phyloP scores from a whole-genome alignment of 2,113 vertebrate genomes.

The Nestor notabilis region DNA sequence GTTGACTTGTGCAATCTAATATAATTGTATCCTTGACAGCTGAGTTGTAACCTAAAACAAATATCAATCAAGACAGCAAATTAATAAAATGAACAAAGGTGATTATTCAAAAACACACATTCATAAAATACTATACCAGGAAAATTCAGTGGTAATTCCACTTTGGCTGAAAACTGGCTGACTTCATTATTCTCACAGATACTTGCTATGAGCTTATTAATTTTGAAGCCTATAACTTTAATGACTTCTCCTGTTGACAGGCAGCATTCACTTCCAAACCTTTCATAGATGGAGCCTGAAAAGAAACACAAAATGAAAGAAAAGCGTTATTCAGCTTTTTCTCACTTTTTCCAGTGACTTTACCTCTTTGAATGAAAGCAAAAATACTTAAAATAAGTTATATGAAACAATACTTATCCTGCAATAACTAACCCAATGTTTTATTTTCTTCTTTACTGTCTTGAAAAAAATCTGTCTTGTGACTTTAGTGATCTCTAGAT shows the following conservation, averaged over 20 bases:
- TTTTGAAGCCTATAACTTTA: slow-evolving; percentile 82
- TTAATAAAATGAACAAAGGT: not conserved
- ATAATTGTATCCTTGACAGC: not conserved
- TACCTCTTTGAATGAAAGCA: not conserved
- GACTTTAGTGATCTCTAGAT: not conserved
- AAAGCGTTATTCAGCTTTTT: not conserved
- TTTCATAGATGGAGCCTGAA: slow-evolving; percentile 82
- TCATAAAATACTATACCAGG: slow-evolving; percentile 74
- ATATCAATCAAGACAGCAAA: not conserved
- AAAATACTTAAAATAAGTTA: not conserved
- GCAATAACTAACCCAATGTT: not conserved
- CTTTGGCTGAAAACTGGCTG: slow-evolving; percentile 28
- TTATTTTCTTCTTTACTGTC: not conserved
- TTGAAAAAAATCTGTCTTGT: not conserved
- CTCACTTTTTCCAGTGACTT: not conserved
- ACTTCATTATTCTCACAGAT: slow-evolving; percentile 61
- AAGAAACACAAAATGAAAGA: slow-evolving; percentile 25
- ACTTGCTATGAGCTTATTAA: slow-evolving; percentile 80
- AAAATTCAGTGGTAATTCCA: slow-evolving; percentile 82
- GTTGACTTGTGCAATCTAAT: not conserved
- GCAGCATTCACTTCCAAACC: slow-evolving; percentile 81
- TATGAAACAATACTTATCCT: not conserved
- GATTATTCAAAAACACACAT: not conserved
- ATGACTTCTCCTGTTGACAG: slow-evolving; percentile 86
- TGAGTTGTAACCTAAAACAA: not conserved